Base-by-base conservation (phyloP, 2,113 vertebrate genomes). In the Pygoscelis antarcticus region DNA sequence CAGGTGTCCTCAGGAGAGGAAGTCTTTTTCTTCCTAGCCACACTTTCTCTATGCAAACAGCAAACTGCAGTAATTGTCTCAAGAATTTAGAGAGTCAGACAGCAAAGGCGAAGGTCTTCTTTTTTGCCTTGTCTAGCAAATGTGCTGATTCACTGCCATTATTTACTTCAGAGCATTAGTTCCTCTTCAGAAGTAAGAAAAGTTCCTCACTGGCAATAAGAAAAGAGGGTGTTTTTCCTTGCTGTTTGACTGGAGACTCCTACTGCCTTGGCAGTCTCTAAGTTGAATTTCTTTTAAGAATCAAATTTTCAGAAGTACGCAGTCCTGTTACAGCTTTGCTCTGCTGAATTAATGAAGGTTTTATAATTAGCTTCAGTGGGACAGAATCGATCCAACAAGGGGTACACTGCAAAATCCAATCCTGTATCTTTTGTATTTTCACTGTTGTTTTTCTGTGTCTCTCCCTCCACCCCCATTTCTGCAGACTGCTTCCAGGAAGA, bases 1-100 rank as follows among this genome's bases (percentile, higher is more conserved):
- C 89, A 96, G 83, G 86, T 95, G 94, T 97, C 83, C 90, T 84
- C 60, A 71, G 77, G 60, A 93, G 65, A 90, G 92, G 94, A 97
- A 97, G 65, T 83, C 42, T 92, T 93, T 96, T 89, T 82, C 80
- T 92, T 78, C 86, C 80, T 64, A 25, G 64, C 77, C 90, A 84
- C 83, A 61, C 65, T 90, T 92, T 75, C 86, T 81, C 47, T 83
- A 84, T 52, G 52, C 94, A 95, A 96, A 83, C 65, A 96, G 36
- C 77, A 90, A 93, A 89, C 86, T 78, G 72, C 92, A 44, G 90
- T 92, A 94, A 89, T 94, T 92, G 92, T 89, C 83, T 89, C 40
- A 75, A 94, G 88, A 81, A 94, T 92, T 95, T 60, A 49, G 46
- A 79, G 46, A 86, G 42, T 80, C 83, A 92, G 90, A 87, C 79